A percentile compares a stretch with the other conserved stretches of the same genome.
Conservation (phyloP, 1,140 invertebrate genomes). For the Pseudomyrmex concolor region DNA sequence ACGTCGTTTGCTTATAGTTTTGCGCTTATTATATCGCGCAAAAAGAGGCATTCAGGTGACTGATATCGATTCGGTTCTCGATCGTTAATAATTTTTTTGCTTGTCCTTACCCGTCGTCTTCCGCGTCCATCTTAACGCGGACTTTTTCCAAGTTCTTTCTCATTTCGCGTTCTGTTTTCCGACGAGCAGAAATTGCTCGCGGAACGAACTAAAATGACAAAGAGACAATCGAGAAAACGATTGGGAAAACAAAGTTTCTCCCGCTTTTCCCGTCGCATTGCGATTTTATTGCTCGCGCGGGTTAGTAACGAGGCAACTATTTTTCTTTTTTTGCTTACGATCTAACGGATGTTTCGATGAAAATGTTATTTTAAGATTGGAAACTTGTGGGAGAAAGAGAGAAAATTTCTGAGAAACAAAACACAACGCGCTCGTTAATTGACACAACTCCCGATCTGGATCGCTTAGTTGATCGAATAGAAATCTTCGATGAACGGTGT, state of each 20-base stretch:
- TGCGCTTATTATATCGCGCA: conserved; percentile 22
- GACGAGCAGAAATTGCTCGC: neutral
- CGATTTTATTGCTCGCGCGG: conserved; percentile 1
- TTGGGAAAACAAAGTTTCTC: neutral
- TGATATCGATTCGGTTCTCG: conserved; percentile 26
- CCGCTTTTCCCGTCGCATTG: conserved; percentile 4
- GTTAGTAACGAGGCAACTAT: neutral
- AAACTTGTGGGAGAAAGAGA: too few relatives aligned
- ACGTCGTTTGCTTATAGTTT: neutral
- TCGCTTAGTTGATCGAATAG: too few relatives aligned
- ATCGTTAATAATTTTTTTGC: conserved; percentile 33
- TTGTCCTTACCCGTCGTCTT: conserved; percentile 24
- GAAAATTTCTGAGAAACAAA: too few relatives aligned
- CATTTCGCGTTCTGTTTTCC: neutral
- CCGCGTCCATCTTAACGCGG: neutral
- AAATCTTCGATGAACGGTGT: too few relatives aligned
- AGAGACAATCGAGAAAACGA: neutral
- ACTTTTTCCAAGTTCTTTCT: neutral
- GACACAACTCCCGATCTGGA: too few relatives aligned
- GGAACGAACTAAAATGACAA: conserved; percentile 15
- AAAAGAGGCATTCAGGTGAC: conserved; percentile 41
- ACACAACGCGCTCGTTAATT: too few relatives aligned
- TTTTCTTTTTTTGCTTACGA: too few relatives aligned
- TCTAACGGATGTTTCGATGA: too few relatives aligned
- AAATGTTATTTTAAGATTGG: too few relatives aligned